Evolutionary conservation across 2,797 vertebrate species (phyloP), one percentile per base, ranked within the genome.

Genomic region (Thaleichthys pacificus): DNA sequence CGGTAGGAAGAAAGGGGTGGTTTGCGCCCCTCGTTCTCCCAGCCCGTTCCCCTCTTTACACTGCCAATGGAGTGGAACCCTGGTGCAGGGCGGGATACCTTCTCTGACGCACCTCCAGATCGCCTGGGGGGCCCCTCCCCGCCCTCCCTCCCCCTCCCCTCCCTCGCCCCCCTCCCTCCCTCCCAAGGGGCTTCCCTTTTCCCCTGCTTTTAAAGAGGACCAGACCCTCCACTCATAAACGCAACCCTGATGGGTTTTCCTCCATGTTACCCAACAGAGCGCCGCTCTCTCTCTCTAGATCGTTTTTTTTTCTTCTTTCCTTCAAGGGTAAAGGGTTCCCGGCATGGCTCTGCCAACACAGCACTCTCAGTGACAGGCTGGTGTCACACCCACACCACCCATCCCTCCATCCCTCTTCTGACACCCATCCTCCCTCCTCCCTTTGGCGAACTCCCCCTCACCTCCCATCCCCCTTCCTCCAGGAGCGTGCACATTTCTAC

Each of bases 51-150:
- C 66, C 81, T 77, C 60, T 61, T 38, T 78, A 87, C 57, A 74
- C 81, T 85, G 83, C 87, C 91, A 91, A 80, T 88, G 80, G 82
- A 92, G 87, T 91, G 90, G 89, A 93, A 92, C 89, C 81, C 87
- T 91, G 89, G 93, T 90, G 87, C 88, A 91, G 86, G 87, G 81
- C 84, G 89, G 88, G 88, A 91, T 87, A 90, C 90, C 91, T 91
- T 87, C 87, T 86, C 88, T 92, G 91, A 93, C 91, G 88, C 90
- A 92, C 86, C 86, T 81, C 66, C 57, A 81, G 80, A 89, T 86
- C 85, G 82, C 81, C 78, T 17, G 80, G 74, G 84, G n/a, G 74
- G 68, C 78, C 75, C 80, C 80, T 76, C n/a, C 73, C 70, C 24
- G 24, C 24, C 24, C 24, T 24, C 24, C 24, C 24, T 24, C 24